Evolutionary conservation across 2,888 invertebrate genomes (phyloP).

Genomic region (Antheraea assamensis): DNA sequence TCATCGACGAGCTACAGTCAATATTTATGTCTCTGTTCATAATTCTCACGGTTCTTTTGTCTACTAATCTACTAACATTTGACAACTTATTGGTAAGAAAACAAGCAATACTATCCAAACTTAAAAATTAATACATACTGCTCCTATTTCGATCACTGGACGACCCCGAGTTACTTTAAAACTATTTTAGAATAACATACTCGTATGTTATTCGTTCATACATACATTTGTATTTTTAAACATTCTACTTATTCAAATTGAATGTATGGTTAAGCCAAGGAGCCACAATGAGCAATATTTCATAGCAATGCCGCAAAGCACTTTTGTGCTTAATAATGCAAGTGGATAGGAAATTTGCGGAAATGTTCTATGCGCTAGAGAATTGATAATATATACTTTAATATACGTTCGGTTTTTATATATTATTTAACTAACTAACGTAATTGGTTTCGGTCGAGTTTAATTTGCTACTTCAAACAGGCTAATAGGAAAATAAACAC

Average conservation of each 20-base stretch:
- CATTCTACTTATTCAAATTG: conserved; percentile 5
- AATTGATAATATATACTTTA: background rate
- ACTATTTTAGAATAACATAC: background rate
- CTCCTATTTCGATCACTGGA: too few species aligned
- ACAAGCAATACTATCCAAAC: too few species aligned
- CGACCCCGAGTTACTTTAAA: background rate
- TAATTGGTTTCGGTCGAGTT: background rate
- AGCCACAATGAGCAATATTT: conserved; percentile 1
- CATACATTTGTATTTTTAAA: background rate
- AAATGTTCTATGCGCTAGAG: background rate
- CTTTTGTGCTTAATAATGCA: background rate
- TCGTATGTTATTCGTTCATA: background rate
- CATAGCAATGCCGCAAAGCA: background rate
- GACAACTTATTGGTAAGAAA: too few species aligned
- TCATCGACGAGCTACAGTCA: too few species aligned
- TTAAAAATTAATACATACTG: too few species aligned
- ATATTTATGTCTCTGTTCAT: too few species aligned
- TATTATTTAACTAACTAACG: background rate
- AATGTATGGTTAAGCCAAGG: background rate
- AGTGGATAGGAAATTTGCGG: background rate
- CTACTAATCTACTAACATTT: too few species aligned
- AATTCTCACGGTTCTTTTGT: too few species aligned
- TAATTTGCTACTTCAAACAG: background rate
- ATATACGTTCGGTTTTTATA: background rate
- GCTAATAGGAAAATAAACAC: too few species aligned